These are phyloP conservation scores for Clupea harengus DNA, from an alignment of 2,113 vertebrate genomes.

Conservation along the genomic window DNA sequence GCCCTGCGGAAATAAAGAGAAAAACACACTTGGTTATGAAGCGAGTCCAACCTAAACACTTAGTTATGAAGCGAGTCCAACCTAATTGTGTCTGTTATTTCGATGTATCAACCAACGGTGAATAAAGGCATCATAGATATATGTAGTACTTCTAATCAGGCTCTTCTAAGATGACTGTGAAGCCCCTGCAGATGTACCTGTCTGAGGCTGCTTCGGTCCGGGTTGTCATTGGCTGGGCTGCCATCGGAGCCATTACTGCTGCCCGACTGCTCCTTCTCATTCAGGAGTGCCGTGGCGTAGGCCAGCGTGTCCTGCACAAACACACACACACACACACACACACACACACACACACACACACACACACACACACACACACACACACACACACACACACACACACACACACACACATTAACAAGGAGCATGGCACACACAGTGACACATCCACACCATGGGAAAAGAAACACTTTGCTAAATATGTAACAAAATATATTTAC, in stretches of 20 bases:
- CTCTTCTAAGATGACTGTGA: no score
- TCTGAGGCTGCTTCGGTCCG: conserved; percentile 86
- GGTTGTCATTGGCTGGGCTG: conserved; percentile 92
- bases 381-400: conserved; percentile 31
- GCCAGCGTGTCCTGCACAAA: conserved; percentile 86
- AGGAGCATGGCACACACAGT: background rate
- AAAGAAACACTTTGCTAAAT: no score
- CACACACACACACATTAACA: no score
- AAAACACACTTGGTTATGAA: background rate
- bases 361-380: no score
- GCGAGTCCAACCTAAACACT: background rate
- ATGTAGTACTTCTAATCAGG: background rate
- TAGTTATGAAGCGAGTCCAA: background rate
- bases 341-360: no score
- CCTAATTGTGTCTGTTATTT: background rate
- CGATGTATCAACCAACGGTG: background rate
- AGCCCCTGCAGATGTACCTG: conserved; percentile 75
- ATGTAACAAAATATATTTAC: background rate
- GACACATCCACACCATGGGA: no score
- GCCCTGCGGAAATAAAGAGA: conserved; percentile 69
- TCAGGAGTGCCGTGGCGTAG: conserved; percentile 94
- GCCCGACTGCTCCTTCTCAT: conserved; percentile 96
- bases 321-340: conserved; percentile 32
- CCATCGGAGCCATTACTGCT: conserved; percentile 98
- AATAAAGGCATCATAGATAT: background rate